A percentile compares a stretch with the other conserved stretches of the same genome.
Evolutionary conservation across 2,797 vertebrate species (phyloP).

Genomic region (Acipenser ruthenus): DNA sequence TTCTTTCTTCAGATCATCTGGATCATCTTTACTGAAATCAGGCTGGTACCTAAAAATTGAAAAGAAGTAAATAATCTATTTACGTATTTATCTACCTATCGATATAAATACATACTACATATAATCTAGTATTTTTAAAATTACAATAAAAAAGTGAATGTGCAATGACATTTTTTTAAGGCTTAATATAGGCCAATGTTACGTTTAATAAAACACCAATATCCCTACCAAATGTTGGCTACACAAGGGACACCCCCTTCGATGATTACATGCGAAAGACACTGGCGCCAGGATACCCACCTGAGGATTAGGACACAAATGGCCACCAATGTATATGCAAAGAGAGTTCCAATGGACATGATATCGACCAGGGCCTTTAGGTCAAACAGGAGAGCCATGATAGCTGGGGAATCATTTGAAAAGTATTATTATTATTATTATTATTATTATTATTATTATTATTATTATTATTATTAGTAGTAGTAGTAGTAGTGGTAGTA

Average conservation of each 20-base stretch:
- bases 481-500: neutral
- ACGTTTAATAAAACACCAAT: no score
- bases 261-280: no score
- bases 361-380: constrained; percentile 73
- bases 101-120: no score
- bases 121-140: no score
- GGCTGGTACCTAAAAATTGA: constrained; percentile 55
- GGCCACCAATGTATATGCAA: constrained; percentile 79
- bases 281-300: constrained; percentile 40
- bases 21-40: constrained; percentile 25
- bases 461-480: no score
- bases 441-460: neutral
- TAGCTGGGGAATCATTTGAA: constrained; percentile 45
- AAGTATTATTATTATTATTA: neutral
- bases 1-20: constrained; percentile 18
- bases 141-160: no score
- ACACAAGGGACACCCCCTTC: no score
- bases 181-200: no score
- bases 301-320: constrained; percentile 78
- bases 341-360: constrained; percentile 77
- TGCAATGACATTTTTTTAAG: no score
- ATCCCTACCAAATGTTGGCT: no score
- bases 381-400: constrained; percentile 76
- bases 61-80: no score
- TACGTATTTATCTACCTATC: no score